Percentiles rank a stretch among this genome's conserved stretches.
Evolutionary conservation across 2,888 invertebrate genomes (phyloP).

Genomic region (Gisinianus flammeolus): DNA sequence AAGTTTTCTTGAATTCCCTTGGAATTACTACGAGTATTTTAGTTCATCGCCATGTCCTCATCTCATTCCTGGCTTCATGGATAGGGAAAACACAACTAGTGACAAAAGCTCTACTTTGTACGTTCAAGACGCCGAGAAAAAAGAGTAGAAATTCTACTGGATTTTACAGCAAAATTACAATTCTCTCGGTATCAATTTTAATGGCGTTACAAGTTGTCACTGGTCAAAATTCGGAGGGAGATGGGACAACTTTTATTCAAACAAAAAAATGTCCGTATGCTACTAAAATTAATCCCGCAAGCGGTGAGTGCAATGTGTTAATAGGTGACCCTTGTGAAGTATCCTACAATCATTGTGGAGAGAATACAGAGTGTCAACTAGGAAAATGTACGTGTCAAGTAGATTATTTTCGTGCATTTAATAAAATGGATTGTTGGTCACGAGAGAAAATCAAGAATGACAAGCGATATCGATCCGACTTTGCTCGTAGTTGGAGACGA

Average conservation of each 20-base stretch:
- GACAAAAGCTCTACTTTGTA: too few relatives aligned
- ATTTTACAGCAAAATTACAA: too few relatives aligned
- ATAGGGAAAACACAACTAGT: too few relatives aligned
- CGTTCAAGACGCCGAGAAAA: too few relatives aligned
- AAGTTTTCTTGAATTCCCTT: neutral
- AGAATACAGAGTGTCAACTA: neutral
- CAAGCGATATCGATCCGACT: neutral
- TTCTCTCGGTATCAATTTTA: too few relatives aligned
- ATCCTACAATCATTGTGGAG: neutral
- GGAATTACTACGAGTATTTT: neutral
- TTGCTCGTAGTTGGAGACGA: neutral
- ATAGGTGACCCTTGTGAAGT: neutral
- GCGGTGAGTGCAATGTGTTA: neutral
- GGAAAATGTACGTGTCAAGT: neutral
- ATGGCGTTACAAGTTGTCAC: neutral
- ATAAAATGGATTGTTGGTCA: conserved; percentile 1
- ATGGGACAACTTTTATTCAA: neutral
- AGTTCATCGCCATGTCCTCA: neutral
- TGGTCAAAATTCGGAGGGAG: neutral
- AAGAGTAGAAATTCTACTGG: too few relatives aligned
- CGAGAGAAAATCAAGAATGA: neutral
- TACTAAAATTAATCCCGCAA: neutral
- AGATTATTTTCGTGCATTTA: neutral
- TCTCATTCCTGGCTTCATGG: neutral
- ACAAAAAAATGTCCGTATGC: neutral